Evolutionary conservation across 2,113 vertebrate species (phyloP).

Genomic region (Etheostoma cragini): DNA sequence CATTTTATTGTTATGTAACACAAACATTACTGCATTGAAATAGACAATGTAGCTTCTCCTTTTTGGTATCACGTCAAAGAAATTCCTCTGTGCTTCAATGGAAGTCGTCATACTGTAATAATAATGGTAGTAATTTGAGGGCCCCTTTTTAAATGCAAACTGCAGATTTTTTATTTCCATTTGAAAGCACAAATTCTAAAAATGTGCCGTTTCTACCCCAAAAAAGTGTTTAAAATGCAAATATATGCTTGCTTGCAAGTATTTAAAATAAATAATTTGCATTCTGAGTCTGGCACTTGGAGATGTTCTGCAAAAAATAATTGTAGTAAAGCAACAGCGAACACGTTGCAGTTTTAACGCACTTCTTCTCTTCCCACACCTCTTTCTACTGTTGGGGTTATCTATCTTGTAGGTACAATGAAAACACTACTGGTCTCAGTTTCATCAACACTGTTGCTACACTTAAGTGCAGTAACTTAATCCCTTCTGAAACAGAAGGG

Average conservation of each 20-base stretch:
- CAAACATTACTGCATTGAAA: background rate
- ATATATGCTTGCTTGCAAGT: slow-evolving; percentile 27
- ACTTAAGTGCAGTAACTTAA: slow-evolving; percentile 85
- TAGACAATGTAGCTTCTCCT: background rate
- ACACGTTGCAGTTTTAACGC: slow-evolving; percentile 12
- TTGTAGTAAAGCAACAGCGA: slow-evolving; percentile 1
- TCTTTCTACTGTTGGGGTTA: slow-evolving; percentile 51
- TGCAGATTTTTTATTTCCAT: slow-evolving; percentile 21
- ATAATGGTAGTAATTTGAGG: slow-evolving; percentile 4
- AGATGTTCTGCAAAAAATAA: background rate
- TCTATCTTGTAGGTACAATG: slow-evolving; percentile 82
- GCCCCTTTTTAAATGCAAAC: slow-evolving; percentile 2
- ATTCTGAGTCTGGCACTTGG: slow-evolving; percentile 7
- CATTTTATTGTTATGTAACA: background rate
- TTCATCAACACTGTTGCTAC: slow-evolving; percentile 83
- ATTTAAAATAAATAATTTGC: slow-evolving; percentile 39
- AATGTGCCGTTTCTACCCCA: slow-evolving; percentile 6
- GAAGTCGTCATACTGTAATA: background rate
- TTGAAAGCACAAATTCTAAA: slow-evolving; percentile 27
- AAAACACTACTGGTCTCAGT: slow-evolving; percentile 82
- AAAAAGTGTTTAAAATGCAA: slow-evolving; percentile 36
- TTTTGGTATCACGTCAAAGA: background rate
- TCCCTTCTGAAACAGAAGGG: slow-evolving; percentile 78
- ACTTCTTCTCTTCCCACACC: slow-evolving; percentile 41
- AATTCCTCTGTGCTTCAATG: background rate